Conservation (phyloP, 2,888 invertebrate genomes). For the Lampropteryx suffumata region DNA sequence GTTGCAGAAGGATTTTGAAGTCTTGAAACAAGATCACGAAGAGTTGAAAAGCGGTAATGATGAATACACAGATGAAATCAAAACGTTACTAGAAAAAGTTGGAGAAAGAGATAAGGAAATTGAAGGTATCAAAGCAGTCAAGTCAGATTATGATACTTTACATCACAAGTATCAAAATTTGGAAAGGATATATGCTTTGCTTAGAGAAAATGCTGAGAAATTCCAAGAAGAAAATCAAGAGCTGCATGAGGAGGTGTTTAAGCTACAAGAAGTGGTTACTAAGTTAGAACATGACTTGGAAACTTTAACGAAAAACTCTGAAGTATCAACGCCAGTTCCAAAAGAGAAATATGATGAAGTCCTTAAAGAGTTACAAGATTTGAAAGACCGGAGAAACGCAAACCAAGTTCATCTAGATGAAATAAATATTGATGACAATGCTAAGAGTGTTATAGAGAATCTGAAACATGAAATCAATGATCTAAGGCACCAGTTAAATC, state of each 20-base stretch:
- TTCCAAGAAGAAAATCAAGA: conserved; percentile 81
- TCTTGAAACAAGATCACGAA: conserved; percentile 73
- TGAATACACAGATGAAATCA: conserved; percentile 70
- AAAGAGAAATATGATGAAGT: conserved; percentile 65
- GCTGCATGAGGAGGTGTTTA: conserved; percentile 77
- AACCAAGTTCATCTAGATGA: conserved; percentile 65
- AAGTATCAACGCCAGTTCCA: conserved; percentile 57
- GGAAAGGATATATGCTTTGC: conserved; percentile 67
- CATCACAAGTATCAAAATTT: conserved; percentile 76
- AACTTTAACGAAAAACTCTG: conserved; percentile 53
- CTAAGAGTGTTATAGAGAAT: conserved; percentile 76
- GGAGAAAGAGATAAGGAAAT: conserved; percentile 72
- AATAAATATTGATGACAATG: conserved; percentile 76
- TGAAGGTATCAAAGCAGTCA: conserved; percentile 45
- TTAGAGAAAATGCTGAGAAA: conserved; percentile 76
- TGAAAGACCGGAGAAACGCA: conserved; percentile 58
- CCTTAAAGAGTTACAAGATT: conserved; percentile 59
- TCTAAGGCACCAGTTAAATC: conserved; percentile 62
- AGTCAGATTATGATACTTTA: conserved; percentile 66
- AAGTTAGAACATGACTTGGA: conserved; percentile 75
- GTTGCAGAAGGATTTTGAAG: conserved; percentile 77
- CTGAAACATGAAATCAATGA: conserved; percentile 74
- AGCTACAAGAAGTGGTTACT: conserved; percentile 73
- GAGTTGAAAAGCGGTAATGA: conserved; percentile 72
- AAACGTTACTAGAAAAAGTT: conserved; percentile 65